Evolutionary conservation across 2,113 vertebrate species (phyloP), one percentile per base, ranked within the genome.

Genomic region (Solenodon paradoxus): DNA sequence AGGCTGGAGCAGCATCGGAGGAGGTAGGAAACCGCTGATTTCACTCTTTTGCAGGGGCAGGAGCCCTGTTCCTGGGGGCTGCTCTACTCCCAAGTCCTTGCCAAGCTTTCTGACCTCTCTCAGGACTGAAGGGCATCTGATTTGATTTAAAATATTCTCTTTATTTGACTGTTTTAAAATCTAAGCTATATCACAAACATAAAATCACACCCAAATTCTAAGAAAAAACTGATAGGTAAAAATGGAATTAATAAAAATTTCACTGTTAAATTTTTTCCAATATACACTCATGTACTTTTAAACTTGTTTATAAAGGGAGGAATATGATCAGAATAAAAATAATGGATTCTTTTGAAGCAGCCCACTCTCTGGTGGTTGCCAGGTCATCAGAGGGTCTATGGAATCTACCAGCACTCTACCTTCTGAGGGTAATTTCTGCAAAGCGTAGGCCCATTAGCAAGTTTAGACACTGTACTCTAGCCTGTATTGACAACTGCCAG

Each of bases 121-220:
- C 49, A 30, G 95, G 84, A 94, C 47, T 95, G 35, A 84, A 86
- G 94, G 75, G 78, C 92, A 92, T 94, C 95, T 97, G 97, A 97
- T 81, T 95, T 96, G 84, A 49, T 88, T 97, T 0, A 97, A 98
- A 97, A 96, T 77, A 90, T 4, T 96, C 2, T 88, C 97, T 98
- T 98, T 98, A 97, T 96, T 98, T 35, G 12, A 79, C 82, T 97
- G n/a, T n/a, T 88, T 88, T 95, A 75, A 77, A 68, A 91, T 95
- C 77, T 45, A 47, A 95, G 93, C 69, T 75, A 97, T 93, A 96
- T 63, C 90, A 95, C 74, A 96, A 97, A 97, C 74, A 51, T 91
- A 97, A 97, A 93, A 83, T 95, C 96, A 96, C 88, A 95, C 78
- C 93, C n/a, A 71, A 61, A 35, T 63, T 57, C 83, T n/a, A 84